Evolutionary conservation across 2,797 vertebrate species (phyloP), one percentile per base, ranked within the genome.

Genomic region (Heteromormyrus szaboi): DNA sequence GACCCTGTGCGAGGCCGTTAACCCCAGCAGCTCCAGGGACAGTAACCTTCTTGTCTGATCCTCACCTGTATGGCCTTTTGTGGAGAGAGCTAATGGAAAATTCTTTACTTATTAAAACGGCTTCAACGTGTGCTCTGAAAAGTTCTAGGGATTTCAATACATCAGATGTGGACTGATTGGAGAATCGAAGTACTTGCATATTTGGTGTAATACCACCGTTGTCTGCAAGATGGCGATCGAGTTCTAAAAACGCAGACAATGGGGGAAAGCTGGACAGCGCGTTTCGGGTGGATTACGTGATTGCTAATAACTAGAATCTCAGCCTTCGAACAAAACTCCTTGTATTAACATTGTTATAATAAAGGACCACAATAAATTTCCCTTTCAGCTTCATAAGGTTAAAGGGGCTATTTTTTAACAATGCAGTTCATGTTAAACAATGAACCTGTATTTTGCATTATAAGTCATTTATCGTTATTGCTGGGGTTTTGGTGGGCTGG

Each of bases 151-250:
- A 79, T 79, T 79, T 46, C 17, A 46, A n/a, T n/a, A 3, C 72
- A 44, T 79, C 72, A 44, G 29, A 41, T 41, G 51, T 59, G 25
- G 12, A 56, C 7, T 7, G 48, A 86, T 53, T 22, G 29, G 33
- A 33, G 50, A 86, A 6, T 9, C n/a, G 41, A 37, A 37, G 12
- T 37, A 14, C 12, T 37, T 37, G 25, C 41, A 72, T 68, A 46
- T 89, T 51, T 72, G n/a, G n/a, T 87, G 93, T 91, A 95, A 93
- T 87, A 54, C 95, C 93, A 17, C n/a, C 65, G 56, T 87, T 90
- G 7, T 91, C 94, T 89, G 86, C 95, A 93, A 84, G 95, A 93
- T 95, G 95, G 95, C 95, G 95, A 93, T 92, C 94, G 93, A 95
- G 95, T 87, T 90, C 90, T 85, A 62, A 33, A 91, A 86, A 29